A percentile compares a stretch with the other conserved stretches of the same genome.
phyloP scores from a whole-genome alignment of 2,797 vertebrate species.

The Telmatherina bonti region DNA sequence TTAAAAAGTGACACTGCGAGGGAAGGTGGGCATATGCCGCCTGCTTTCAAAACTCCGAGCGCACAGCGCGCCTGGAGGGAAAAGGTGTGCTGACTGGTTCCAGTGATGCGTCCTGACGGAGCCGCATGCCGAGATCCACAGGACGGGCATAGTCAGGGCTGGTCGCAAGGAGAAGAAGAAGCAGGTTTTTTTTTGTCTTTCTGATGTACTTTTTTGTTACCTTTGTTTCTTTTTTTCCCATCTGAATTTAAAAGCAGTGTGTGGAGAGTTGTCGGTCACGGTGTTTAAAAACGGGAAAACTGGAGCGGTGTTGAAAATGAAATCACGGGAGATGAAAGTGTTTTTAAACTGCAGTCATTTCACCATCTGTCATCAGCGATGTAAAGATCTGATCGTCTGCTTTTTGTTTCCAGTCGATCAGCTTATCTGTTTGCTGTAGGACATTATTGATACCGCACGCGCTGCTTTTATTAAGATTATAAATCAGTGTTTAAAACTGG shows the following conservation, averaged over 20 bases:
- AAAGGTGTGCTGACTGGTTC: conserved; percentile 53
- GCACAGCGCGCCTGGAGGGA: conserved; percentile 62
- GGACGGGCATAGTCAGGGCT: conserved; percentile 36
- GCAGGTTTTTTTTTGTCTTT: not conserved
- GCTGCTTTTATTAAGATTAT: not conserved
- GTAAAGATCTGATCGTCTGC: not conserved
- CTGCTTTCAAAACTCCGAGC: conserved; percentile 58
- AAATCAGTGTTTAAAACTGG: not conserved
- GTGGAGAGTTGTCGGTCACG: not conserved
- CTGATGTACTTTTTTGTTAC: not conserved
- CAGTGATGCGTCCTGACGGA: conserved; percentile 67
- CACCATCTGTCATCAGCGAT: not conserved
- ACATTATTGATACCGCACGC: not conserved
- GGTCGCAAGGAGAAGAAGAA: not conserved
- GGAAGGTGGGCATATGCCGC: conserved; percentile 50
- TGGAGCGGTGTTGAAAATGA: not conserved
- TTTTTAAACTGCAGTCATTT: not conserved
- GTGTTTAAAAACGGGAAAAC: not conserved
- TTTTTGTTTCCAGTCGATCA: not conserved
- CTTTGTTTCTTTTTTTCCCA: not conserved
- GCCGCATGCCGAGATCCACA: conserved; percentile 45
- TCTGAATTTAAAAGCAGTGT: not conserved
- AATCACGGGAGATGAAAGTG: conserved; percentile 3
- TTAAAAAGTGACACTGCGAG: conserved; percentile 47
- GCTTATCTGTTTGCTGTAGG: not conserved